A percentile compares a stretch with the other conserved stretches of the same genome.
These are phyloP conservation scores for Porites cylindrica DNA, from an alignment of 92 coral and sea anemone species.

Conservation along the genomic window DNA sequence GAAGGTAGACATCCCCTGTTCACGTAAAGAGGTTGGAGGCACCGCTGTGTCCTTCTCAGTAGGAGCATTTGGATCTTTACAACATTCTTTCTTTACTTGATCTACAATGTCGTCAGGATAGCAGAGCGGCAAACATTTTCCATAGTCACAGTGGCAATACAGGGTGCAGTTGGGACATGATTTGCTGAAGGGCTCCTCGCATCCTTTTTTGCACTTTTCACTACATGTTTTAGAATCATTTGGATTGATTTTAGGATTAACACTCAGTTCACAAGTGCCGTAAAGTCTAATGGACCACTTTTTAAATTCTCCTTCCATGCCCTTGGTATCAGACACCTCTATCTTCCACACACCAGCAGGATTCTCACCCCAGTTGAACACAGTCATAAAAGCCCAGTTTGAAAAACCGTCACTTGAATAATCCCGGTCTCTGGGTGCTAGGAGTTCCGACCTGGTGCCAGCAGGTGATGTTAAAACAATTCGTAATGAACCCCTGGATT, in stretches of 20 bases:
- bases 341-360: constrained; percentile 95
- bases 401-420: constrained; percentile 82
- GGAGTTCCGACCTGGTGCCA: constrained; percentile 87
- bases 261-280: constrained; percentile 80
- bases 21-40: constrained; percentile 15
- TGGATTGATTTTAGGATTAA: constrained; percentile 46
- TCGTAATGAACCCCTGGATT: constrained; percentile 84
- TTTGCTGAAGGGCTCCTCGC: constrained; percentile 71
- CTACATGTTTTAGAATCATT: constrained; percentile 68
- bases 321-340: constrained; percentile 73
- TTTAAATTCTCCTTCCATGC: constrained; percentile 70
- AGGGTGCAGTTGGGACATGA: constrained; percentile 78
- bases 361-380: constrained; percentile 95
- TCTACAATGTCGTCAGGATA: constrained; percentile 68
- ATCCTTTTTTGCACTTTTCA: constrained; percentile 75
- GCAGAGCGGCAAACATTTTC: constrained; percentile 84
- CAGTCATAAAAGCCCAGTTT: constrained; percentile 99
- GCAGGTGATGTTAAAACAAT: constrained; percentile 88
- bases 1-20: constrained; percentile 73
- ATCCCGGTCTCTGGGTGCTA: constrained; percentile 82
- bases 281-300: constrained; percentile 89
- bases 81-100: constrained; percentile 69
- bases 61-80: not conserved
- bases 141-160: constrained; percentile 88
- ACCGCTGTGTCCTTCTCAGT: constrained; percentile 9